These are phyloP conservation scores for Sisyra terminalis DNA, from an alignment of 2,888 invertebrate genomes.

Conservation along the genomic window DNA sequence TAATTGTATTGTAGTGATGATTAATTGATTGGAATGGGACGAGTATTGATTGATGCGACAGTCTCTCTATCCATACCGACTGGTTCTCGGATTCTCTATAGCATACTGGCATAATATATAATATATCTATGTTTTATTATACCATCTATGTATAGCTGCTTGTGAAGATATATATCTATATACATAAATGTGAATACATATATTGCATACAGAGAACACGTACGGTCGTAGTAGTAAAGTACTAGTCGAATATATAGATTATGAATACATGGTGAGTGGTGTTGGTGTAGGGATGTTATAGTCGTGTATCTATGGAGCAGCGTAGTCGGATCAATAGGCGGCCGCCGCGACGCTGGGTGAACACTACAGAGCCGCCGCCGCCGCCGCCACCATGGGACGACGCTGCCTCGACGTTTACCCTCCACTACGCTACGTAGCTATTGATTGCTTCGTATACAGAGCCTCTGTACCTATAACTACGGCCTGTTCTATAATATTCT, in stretches of 20 bases:
- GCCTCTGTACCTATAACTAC: no score
- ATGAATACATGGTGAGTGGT: not conserved
- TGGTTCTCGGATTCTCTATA: no score
- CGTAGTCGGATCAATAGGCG: conserved; percentile 7
- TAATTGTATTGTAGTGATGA: no score
- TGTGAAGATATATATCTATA: not conserved
- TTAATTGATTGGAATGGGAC: no score
- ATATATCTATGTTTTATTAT: no score
- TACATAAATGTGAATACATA: not conserved
- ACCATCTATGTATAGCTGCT: not conserved
- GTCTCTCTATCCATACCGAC: no score
- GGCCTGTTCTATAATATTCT: no score
- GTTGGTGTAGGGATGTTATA: no score
- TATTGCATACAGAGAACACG: not conserved
- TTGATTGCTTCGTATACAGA: no score
- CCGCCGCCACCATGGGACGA: conserved; percentile 1
- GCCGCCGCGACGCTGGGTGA: conserved; percentile 8
- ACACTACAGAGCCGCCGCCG: not conserved
- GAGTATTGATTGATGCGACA: no score
- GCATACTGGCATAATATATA: no score
- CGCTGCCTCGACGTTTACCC: conserved; percentile 7
- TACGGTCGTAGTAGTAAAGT: not conserved
- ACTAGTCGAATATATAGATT: not conserved
- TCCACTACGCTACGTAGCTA: not conserved
- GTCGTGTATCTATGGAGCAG: no score